These are phyloP conservation scores for Phenganax stokvisi DNA, from an alignment of 92 coral and sea anemone genomes.

Conservation along the genomic window DNA sequence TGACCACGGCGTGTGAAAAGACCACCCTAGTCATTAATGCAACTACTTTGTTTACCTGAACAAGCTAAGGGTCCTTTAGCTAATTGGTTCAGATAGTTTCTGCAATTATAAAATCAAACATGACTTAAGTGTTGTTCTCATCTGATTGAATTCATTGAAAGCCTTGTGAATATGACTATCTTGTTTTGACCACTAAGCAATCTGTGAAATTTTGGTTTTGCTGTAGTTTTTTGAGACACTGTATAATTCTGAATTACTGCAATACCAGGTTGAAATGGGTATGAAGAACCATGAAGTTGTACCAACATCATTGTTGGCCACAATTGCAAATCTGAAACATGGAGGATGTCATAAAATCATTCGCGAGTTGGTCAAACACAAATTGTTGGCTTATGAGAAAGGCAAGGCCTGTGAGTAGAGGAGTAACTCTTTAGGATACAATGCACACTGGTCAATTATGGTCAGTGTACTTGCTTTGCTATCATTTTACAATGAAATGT, in stretches of 20 bases:
- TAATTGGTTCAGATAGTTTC: neutral
- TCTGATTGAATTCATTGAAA: too few relatives aligned
- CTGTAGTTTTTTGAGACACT: neutral
- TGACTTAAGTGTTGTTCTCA: neutral
- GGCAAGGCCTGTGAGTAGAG: constrained; percentile 49
- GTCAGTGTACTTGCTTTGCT: too few relatives aligned
- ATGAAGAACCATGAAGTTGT: constrained; percentile 98
- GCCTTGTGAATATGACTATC: too few relatives aligned
- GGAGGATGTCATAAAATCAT: constrained; percentile 93
- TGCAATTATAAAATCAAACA: neutral
- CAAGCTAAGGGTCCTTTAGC: neutral
- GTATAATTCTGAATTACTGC: neutral
- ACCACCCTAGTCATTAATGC: neutral
- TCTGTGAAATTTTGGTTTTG: neutral
- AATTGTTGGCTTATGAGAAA: constrained; percentile 78
- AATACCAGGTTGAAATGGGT: constrained; percentile 88
- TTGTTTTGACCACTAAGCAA: neutral
- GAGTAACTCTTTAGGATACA: neutral
- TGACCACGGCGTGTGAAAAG: too few relatives aligned
- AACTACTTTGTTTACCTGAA: neutral
- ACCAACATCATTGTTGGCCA: constrained; percentile 80
- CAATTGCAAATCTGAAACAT: constrained; percentile 91
- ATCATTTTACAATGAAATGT: too few relatives aligned
- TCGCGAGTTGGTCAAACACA: constrained; percentile 78
- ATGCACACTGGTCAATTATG: too few relatives aligned